Conservation (phyloP, 2,888 invertebrate species). For the Achlya flavicornis region DNA sequence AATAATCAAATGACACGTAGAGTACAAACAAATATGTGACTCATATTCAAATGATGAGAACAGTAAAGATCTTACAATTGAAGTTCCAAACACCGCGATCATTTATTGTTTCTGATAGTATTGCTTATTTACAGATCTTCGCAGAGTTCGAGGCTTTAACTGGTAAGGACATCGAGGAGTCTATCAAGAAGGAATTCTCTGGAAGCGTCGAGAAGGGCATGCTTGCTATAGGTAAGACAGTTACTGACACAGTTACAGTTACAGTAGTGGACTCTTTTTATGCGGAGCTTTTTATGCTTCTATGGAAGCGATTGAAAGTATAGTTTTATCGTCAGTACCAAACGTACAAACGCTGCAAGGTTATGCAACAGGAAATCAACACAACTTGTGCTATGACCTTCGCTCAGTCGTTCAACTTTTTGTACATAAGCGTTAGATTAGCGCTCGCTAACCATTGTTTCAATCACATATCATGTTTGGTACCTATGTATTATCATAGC, state of each 20-base stretch:
- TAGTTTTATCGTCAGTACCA: neutral
- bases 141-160: slow-evolving; percentile 92
- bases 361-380: slow-evolving; percentile 45
- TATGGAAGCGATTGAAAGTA: neutral
- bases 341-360: slow-evolving; percentile 34
- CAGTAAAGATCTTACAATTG: slow-evolving; percentile 20
- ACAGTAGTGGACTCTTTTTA: neutral
- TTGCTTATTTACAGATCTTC: slow-evolving; percentile 85
- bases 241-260: no score
- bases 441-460: slow-evolving; percentile 10
- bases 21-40: neutral
- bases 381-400: slow-evolving; percentile 35
- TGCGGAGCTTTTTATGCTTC: neutral
- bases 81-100: slow-evolving; percentile 26
- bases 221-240: slow-evolving; percentile 91
- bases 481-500: neutral
- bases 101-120: slow-evolving; percentile 40
- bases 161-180: slow-evolving; percentile 92
- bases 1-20: neutral
- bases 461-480: neutral
- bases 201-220: slow-evolving; percentile 94
- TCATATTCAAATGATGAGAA: neutral
- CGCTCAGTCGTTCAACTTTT: slow-evolving; percentile 48
- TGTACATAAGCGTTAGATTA: slow-evolving; percentile 23
- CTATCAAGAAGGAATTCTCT: slow-evolving; percentile 95